Percentiles rank a stretch among this genome's conserved stretches.
Conservation (phyloP, 2,113 vertebrate species). For the Aramus guarauna region DNA sequence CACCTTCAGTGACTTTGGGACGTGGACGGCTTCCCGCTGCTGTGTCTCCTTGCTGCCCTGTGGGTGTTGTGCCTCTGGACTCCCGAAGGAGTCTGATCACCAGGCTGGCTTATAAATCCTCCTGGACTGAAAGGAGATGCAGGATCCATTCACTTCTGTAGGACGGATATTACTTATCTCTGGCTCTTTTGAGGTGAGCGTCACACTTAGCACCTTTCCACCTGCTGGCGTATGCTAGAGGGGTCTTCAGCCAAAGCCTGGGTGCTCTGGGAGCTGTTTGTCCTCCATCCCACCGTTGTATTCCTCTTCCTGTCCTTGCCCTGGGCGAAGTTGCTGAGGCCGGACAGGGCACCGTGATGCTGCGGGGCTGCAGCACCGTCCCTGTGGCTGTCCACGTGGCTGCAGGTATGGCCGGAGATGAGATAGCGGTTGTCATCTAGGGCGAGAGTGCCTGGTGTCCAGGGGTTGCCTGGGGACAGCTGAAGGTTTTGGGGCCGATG, state of each 20-base stretch:
- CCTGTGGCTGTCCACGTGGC: rapidly evolving
- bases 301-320: neutral
- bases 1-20: neutral
- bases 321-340: neutral
- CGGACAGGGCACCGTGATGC: neutral
- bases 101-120: neutral
- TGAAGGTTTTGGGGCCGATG: neutral
- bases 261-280: neutral
- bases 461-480: neutral
- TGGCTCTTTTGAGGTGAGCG: neutral
- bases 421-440: neutral
- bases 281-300: neutral
- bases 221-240: neutral
- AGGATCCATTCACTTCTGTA: neutral
- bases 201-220: neutral
- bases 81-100: neutral
- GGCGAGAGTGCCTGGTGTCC: neutral
- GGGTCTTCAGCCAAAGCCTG: neutral
- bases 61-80: neutral
- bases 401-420: neutral
- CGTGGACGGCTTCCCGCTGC: neutral
- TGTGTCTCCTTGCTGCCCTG: neutral
- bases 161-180: neutral
- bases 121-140: neutral
- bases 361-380: neutral